phyloP scores from a whole-genome alignment of 2,113 vertebrate genomes.

The Fulica atra region DNA sequence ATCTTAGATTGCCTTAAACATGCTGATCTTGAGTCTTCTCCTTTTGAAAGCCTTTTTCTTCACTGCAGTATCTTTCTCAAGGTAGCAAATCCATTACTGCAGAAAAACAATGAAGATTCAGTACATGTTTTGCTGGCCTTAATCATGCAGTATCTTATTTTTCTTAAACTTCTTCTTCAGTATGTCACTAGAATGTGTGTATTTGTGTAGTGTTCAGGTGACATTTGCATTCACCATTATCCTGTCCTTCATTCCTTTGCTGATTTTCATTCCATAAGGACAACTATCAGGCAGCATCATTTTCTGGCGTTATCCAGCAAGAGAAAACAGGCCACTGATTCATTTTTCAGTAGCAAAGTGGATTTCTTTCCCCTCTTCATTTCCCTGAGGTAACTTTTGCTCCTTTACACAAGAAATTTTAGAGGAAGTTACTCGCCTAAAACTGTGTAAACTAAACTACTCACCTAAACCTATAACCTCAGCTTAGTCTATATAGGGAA shows the following conservation, averaged over 20 bases:
- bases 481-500: not conserved
- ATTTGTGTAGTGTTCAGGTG: not conserved
- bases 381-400: not conserved
- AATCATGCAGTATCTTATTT: not conserved
- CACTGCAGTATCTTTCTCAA: not conserved
- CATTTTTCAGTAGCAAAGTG: not conserved
- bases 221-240: slow-evolving; percentile 4
- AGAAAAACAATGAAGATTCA: not conserved
- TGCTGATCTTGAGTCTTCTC: not conserved
- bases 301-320: not conserved
- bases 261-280: not conserved
- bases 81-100: not conserved
- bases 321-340: not conserved
- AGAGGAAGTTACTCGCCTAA: not conserved
- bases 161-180: not conserved
- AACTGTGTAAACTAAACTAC: not conserved
- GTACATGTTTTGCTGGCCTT: not conserved
- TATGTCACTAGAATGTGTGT: not conserved
- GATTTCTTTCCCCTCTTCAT: not conserved
- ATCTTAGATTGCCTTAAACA: not conserved
- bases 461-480: not conserved
- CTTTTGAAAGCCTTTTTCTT: not conserved
- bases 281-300: not conserved
- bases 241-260: not conserved
- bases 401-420: not conserved